A percentile compares a stretch with the other conserved stretches of the same genome.
phyloP scores from a whole-genome alignment of 2,888 invertebrate genomes.

The Coremacera marginata region DNA sequence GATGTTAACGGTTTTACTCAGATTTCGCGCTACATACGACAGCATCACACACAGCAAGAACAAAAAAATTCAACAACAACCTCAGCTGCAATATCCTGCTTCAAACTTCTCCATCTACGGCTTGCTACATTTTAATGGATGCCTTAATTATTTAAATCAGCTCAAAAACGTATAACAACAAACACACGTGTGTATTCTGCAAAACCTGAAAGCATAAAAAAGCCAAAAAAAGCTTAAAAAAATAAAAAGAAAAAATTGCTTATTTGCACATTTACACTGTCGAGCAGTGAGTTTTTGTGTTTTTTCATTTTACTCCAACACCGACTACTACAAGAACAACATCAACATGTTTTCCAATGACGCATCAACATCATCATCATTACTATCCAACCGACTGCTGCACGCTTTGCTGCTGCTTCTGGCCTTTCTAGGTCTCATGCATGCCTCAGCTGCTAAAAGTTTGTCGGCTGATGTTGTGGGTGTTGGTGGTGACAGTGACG shows the following conservation, averaged over 20 bases:
- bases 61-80: not conserved
- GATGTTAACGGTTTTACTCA: too few relatives aligned
- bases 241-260: not conserved
- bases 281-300: not conserved
- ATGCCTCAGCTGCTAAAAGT: constrained; percentile 27
- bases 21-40: not conserved
- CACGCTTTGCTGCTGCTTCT: not conserved
- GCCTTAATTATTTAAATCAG: constrained; percentile 8
- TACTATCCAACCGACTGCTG: not conserved
- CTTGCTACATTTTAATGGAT: not conserved
- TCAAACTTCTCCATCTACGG: not conserved
- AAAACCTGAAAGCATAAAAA: not conserved
- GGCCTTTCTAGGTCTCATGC: not conserved
- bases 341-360: constrained; percentile 8
- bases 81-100: not conserved
- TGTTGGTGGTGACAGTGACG: not conserved
- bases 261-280: constrained; percentile 1
- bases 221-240: not conserved
- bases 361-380: not conserved
- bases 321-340: not conserved
- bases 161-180: not conserved
- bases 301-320: not conserved
- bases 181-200: not conserved
- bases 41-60: not conserved
- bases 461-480: not conserved